phyloP scores from a whole-genome alignment of 2,797 vertebrate genomes.

The Steatocranus sp. region DNA sequence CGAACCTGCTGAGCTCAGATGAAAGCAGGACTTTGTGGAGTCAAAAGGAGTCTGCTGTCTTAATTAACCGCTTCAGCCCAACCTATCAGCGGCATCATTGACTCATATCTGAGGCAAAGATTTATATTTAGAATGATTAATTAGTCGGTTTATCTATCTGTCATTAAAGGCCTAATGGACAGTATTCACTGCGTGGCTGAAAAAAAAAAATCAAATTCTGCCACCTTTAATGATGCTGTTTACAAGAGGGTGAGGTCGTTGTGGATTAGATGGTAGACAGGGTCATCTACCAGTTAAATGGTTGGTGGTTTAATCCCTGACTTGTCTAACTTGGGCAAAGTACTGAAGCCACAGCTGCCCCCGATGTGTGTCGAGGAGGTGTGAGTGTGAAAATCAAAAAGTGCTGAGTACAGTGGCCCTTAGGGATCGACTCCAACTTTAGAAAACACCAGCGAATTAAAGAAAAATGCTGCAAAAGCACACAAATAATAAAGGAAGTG shows the following conservation, averaged over 20 bases:
- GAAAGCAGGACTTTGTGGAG: constrained; percentile 23
- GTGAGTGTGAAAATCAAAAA: background rate
- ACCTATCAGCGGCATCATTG: background rate
- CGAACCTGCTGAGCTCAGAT: constrained; percentile 45
- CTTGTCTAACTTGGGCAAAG: background rate
- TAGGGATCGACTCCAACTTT: background rate
- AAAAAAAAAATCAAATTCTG: background rate
- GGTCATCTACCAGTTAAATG: background rate
- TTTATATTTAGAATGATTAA: constrained; percentile 2
- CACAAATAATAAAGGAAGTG: background rate
- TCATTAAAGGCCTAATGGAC: background rate
- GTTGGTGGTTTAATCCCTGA: background rate
- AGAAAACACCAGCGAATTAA: background rate
- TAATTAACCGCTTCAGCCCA: constrained; percentile 32
- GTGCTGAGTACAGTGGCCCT: background rate
- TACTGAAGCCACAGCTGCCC: background rate
- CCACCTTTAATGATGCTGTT: background rate
- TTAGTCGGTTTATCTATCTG: background rate
- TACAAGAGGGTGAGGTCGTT: background rate
- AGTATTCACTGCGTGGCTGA: background rate
- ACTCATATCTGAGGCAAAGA: constrained; percentile 6
- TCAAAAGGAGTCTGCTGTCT: constrained; percentile 29
- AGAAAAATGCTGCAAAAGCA: background rate
- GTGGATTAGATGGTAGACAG: background rate
- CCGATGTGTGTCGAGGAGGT: background rate